Percentiles rank a stretch among this genome's conserved stretches.
phyloP scores from a whole-genome alignment of 2,797 vertebrate genomes.

The Adelosebastes latens region DNA sequence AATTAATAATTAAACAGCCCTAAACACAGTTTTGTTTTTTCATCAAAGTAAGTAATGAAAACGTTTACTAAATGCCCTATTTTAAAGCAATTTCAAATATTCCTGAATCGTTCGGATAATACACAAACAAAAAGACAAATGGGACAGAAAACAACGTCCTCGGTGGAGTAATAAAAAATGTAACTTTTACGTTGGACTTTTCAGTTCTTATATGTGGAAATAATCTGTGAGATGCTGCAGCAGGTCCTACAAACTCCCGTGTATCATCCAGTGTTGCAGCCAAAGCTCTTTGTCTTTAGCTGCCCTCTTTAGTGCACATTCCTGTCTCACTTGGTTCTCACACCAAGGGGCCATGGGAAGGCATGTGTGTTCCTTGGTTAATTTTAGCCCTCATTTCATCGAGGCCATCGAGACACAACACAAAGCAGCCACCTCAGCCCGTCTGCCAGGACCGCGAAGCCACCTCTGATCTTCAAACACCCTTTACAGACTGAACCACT shows the following conservation, averaged over 20 bases:
- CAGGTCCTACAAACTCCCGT: not conserved
- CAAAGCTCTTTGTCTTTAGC: not conserved
- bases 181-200: not conserved
- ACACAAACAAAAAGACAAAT: not conserved
- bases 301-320: conserved; percentile 37
- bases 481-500: not conserved
- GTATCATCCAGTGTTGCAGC: not conserved
- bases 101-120: too few species aligned
- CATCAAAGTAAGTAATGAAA: not conserved
- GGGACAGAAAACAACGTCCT: not conserved
- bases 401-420: conserved; percentile 60
- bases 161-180: not conserved
- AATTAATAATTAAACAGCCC: not conserved
- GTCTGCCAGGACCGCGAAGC: not conserved
- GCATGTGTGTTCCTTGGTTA: conserved; percentile 66
- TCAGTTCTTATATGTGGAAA: not conserved
- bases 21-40: not conserved
- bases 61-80: too few species aligned
- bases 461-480: conserved; percentile 49
- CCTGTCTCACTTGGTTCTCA: conserved; percentile 56
- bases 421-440: conserved; percentile 50
- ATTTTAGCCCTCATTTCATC: conserved; percentile 77
- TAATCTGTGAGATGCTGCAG: not conserved
- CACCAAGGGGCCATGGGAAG: conserved; percentile 54
- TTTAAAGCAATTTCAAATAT: too few species aligned